Percentiles rank a stretch among this genome's conserved stretches.
phyloP scores from a whole-genome alignment of 2,113 vertebrate species.

The Podiceps cristatus region DNA sequence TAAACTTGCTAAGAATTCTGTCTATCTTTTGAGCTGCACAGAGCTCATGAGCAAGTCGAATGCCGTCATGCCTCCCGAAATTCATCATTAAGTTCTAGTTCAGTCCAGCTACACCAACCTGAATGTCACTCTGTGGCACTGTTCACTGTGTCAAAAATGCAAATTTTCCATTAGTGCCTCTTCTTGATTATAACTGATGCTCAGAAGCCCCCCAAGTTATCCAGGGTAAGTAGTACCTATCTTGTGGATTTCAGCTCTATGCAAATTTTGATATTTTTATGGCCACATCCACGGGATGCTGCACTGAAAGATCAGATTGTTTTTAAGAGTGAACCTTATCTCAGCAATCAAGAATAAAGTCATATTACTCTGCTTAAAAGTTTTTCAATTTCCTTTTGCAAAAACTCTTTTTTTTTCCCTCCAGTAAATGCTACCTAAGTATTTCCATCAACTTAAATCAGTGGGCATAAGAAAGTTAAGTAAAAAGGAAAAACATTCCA shows the following conservation, averaged over 20 bases:
- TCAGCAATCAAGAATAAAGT: not conserved
- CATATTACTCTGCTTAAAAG: not conserved
- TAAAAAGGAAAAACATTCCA: not conserved
- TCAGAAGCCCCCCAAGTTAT: not conserved
- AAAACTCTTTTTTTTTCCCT: rapidly evolving
- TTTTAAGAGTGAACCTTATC: not conserved
- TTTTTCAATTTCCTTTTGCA: not conserved
- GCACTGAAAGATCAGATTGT: not conserved
- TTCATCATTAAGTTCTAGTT: not conserved
- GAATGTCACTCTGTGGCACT: not conserved
- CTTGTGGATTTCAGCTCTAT: not conserved
- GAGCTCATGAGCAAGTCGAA: not conserved
- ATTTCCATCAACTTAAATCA: not conserved
- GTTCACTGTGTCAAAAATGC: not conserved
- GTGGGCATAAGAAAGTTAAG: not conserved
- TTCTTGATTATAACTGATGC: not conserved
- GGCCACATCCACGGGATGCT: not conserved
- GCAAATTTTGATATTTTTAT: not conserved
- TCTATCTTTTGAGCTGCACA: not conserved
- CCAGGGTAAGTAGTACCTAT: not conserved
- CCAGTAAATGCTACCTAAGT: not conserved
- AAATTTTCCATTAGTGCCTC: not conserved
- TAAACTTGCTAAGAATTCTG: not conserved
- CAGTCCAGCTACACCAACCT: not conserved
- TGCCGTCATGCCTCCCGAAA: not conserved